Base-by-base conservation (phyloP, 1,140 invertebrate genomes). In the Drosophila mojavensis region DNA sequence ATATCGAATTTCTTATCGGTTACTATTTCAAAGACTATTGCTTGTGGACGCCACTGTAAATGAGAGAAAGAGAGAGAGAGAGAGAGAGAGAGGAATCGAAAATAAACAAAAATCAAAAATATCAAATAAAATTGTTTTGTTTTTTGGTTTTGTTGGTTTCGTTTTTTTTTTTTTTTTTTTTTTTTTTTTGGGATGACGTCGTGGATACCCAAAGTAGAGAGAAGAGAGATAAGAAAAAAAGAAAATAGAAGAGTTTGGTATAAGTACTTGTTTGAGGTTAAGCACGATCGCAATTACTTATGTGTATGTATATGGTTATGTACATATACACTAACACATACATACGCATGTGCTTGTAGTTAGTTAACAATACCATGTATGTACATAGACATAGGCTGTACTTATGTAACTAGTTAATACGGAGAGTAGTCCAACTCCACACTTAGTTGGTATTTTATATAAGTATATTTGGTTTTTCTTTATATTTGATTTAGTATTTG, bases 1-100 rank as follows among this genome's bases (percentile, higher is more conserved):
- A 99, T 99, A 94, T 99, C 98, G 94, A 99, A 99, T 94, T 99
- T 99, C 93, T 99, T 98, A 94, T 98, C 97, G 64, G 97, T 98
- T 78, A 98, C 97, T 93, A 99, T 96, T 94, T 99, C 98, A 93
- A 99, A 99, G 78, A 99, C 96, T 89, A 99, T 96, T 64, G 96
- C 97, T 95, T 99, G 98, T 58, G 97, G 97, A 93, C 96, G 96
- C 96, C 98, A 98, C 98, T 99, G 91, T 77, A 91, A 91, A 78
- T 77, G 43, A 47, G 43, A 47, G 15, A 17, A 17, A 47, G 43
- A 47, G 6, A 17, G 43, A 47, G 43, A 47, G 15, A 17, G 43
- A 47, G 43, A 47, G 15, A 17, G 43, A 47, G 43, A 47, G 15
- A 9, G 43, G 58, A 68, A 77, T 50, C 10, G 51, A 17, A 72